Base-by-base conservation (phyloP, 2,797 vertebrate genomes). In the Coracias cyanogaster region DNA sequence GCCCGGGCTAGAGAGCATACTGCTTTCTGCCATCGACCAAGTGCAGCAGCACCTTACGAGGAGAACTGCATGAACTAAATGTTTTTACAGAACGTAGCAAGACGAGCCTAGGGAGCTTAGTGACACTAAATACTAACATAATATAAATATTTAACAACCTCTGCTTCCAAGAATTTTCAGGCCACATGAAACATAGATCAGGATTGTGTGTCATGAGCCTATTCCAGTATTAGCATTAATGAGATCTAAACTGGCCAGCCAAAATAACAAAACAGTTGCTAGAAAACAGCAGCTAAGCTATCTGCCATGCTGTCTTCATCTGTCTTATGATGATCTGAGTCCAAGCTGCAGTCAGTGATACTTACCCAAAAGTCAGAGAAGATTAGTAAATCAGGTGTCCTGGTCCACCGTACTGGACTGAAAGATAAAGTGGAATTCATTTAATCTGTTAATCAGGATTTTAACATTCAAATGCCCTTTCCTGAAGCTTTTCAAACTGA, bases 391-490 rank as follows among this genome's bases (percentile, higher is more conserved):
- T 91, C 92, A 88, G 85, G 94, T 84, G 64, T 94, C 74, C 80
- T 46, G 69, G 58, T 66, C 71, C 79, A 65, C 57, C 28, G 61
- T 39, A 71, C 81, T 82, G 93, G 73, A 80, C 92, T 71, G 76
- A 90, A 90, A 95, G 83, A 95, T 94, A 97, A 96, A 94, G 66
- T 78, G 83, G 95, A 96, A 96, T 97, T 98, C 94, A 93, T 93
- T 96, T 89, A 96, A 95, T 90, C 95, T 85, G 90, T 87, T 97
- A 96, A 97, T 94, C 96, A 92, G 95, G 96, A 96, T 94, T 92
- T 95, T 96, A 97, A 93, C 92, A 95, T 97, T 93, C 93, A 97
- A 97, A 96, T 96, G 90, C 57, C 94, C 96, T 90, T 76, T 96
- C 91, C 94, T 81, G 82, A 92, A 94, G 90, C 93, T 83, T 94